phyloP scores from a whole-genome alignment of 2,797 vertebrate genomes.

The Neosilurus hyrtlii region DNA sequence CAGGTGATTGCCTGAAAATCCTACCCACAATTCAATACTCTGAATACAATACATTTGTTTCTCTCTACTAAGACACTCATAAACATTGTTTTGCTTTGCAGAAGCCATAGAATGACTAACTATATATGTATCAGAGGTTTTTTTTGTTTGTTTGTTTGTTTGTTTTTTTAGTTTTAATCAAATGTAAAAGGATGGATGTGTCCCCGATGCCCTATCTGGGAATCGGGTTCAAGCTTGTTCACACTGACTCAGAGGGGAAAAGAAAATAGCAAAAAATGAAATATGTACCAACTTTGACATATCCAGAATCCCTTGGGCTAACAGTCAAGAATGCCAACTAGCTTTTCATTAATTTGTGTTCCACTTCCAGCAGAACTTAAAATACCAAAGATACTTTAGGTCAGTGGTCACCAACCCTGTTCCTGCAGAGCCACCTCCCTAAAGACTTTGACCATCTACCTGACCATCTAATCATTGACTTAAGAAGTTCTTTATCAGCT shows the following conservation, averaged over 20 bases:
- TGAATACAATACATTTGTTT: neutral
- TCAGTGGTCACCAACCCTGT: neutral
- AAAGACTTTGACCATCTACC: too few species aligned
- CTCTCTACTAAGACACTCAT: neutral
- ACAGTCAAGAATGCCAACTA: conserved; percentile 30
- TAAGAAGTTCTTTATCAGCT: too few species aligned
- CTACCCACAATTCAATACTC: neutral
- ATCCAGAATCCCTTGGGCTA: conserved; percentile 18
- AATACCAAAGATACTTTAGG: conserved; percentile 37
- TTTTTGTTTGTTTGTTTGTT: neutral
- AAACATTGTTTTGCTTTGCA: neutral
- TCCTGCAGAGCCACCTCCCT: too few species aligned
- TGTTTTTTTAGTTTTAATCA: neutral
- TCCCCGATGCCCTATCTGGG: neutral
- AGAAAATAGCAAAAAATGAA: conserved; percentile 29
- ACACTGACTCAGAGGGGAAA: conserved; percentile 9
- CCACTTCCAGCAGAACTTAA: conserved; percentile 32
- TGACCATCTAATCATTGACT: too few species aligned
- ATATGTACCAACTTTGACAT: conserved; percentile 27
- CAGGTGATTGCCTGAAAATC: neutral
- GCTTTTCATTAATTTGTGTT: conserved; percentile 42
- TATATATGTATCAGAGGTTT: neutral
- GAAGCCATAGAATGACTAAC: neutral
- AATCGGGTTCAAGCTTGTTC: neutral
- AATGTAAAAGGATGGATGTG: neutral